Evolutionary conservation across 2,888 invertebrate genomes (phyloP), one percentile per base, ranked within the genome.

Genomic region (Acanthococcus lagerstroemiae): DNA sequence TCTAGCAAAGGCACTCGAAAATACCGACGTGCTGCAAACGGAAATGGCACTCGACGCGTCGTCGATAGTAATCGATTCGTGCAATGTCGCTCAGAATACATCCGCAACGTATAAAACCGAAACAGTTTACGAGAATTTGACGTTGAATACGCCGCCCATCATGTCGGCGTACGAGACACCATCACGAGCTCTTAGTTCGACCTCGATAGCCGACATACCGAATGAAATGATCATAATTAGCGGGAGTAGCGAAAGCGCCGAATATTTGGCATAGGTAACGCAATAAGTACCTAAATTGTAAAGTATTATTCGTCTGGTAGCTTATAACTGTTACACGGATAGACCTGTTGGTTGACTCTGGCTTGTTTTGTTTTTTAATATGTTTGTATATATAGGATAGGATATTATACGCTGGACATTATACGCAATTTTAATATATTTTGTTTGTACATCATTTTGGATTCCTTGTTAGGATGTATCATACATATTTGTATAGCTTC

Each of bases 111-210:
- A 66, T 22, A 67, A 67, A 30, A 61, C 69, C 9, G 68, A 70
- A 45, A 69, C 65, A 19, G 86, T 88, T 0, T 82, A 84, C 3
- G 89, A 88, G 75, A 88, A 86, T 70, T 80, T 86, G 4, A 82
- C 85, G 12, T 78, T 88, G 17, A 82, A 88, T 73, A 87, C 85
- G 75, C 87, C 90, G 0, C 63, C 63, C 7, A 90, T 90, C 61
- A 90, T 90, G 90, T 86, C 89, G 1, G 85, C 89, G 0, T 76
- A 86, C 25, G 89, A 89, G 75, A 81, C 85, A 24, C 87, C 88
- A 4, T 70, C 71, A 9, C 55, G 56, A 50, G 37, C 63, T 3
- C 2, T 52, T n/a, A 52, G 22, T 24, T 4, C 63, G 24, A 50
- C n/a, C 44, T 24, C 57, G n/a, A 26, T 44, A 25, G 25, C 55